Base-by-base conservation (phyloP, 2,888 invertebrate species). In the Athalia rosae region DNA sequence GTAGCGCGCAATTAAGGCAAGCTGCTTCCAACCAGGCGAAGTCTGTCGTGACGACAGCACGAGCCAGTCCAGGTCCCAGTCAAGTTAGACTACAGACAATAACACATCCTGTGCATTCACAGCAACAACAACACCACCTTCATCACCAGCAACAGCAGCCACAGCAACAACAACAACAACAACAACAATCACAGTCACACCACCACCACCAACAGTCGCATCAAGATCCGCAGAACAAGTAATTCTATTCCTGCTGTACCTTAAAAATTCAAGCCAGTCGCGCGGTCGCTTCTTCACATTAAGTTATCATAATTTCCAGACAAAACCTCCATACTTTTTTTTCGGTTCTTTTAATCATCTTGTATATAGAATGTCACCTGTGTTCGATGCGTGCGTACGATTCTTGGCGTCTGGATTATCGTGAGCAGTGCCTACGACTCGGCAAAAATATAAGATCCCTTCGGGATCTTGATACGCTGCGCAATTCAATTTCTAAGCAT, bases 21-120 rank as follows among this genome's bases (percentile, higher is more conserved):
- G 84, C 86, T 0, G 82, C 87, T 9, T 86, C 89, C 0, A 82
- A 82, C 6, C 89, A 88, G 79, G 88, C 86, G 0, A 90, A 90
- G 80, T 86, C 87, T 0, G 79, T 87, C 28, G 85, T 87, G 3
- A 82, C 92, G 89, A 79, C 92, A 91, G 83, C 92, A 80, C 88
- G 92, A 90, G 85, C 92, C 91, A 88, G 89, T 81, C 89, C 90
- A 0, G 88, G 88, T 47, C 88, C 92, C 4, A 93, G 92, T 85
- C 94, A 93, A 78, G 93, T 94, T 45, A 91, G 92, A 73, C 90
- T 93, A 80, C 92, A 93, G 87, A 91, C 93, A 41, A 91, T 94
- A 7, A 92, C 93, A 4, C 93, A 94, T 15, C 91, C 92, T 11
- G 92, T 93, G 7, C 93, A 93, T 80, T 91, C 91, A 76, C 89